Base-by-base conservation (phyloP, 2,888 invertebrate species). In the Pterostichus madidus region DNA sequence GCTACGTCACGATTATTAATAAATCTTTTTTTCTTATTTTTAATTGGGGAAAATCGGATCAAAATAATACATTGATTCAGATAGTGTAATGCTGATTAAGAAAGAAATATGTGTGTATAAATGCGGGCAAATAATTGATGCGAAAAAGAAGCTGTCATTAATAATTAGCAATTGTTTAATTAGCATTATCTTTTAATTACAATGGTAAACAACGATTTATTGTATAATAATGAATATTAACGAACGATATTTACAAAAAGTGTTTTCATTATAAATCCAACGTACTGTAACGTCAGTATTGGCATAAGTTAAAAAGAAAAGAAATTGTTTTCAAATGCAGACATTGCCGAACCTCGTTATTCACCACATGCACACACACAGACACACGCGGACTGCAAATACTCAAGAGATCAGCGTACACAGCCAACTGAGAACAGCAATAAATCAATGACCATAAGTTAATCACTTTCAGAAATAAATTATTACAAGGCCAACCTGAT, bases 401-500 rank as follows among this genome's bases (percentile, higher is more conserved):
- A 81, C 64, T 75, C 59, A 59, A 81, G 75, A 81, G 81, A 81
- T 73, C 71, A 73, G 56, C 46, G 7, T 35, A 73, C 24, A 73
- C 56, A 80, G 35, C 31, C 52, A 52, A 80, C 71, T 56, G 73
- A 80, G 80, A 71, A 83, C 68, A 52, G 64, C 24, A 76, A 76
- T 77, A 83, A 68, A 83, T 83, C 83, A 83, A 77, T 77, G 77
- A 83, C 76, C 83, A 83, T 83, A 83, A 83, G 83, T 83, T 83
- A 83, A 83, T 83, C 83, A 83, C 83, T 83, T 83, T 83, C 83
- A 83, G 77, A 83, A 77, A 83, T 83, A 83, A 83, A 77, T 83
- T 83, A 83, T 83, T 83, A 83, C 83, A 83, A 83, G 83, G 83
- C 83, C 83, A 83, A 39, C 83, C 46, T 81, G 81, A 81, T 81